These are phyloP conservation scores for Medauroidea extradentata DNA, from an alignment of 1,140 invertebrate species.

Conservation along the genomic window DNA sequence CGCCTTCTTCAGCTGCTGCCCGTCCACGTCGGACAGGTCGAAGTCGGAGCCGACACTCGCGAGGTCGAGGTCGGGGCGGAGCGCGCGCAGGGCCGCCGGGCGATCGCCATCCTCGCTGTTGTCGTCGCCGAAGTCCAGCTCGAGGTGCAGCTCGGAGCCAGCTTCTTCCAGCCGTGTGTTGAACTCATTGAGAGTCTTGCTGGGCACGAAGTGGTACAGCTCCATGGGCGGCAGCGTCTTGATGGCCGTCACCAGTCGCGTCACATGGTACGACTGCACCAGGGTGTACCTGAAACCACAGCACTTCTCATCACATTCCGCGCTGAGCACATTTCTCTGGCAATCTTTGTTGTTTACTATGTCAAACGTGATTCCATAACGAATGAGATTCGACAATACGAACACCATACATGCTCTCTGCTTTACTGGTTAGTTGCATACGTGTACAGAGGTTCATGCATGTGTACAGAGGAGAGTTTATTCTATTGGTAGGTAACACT, in stretches of 20 bases:
- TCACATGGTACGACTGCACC: constrained; percentile 83
- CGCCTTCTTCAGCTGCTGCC: constrained; percentile 54
- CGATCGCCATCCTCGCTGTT: constrained; percentile 43
- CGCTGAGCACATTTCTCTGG: too few species aligned
- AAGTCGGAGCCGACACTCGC: constrained; percentile 63
- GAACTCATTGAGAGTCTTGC: constrained; percentile 83
- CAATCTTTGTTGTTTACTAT: too few species aligned
- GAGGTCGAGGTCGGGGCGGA: constrained; percentile 57
- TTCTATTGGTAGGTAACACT: too few species aligned
- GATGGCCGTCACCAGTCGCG: constrained; percentile 76
- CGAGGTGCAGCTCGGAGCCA: constrained; percentile 78
- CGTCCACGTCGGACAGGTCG: constrained; percentile 63
- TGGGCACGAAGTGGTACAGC: constrained; percentile 79
- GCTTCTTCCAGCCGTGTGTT: constrained; percentile 81
- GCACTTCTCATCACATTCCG: too few species aligned
- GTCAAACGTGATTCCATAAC: too few species aligned
- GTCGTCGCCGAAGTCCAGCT: constrained; percentile 78
- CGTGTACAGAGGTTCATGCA: too few species aligned
- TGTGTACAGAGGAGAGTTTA: too few species aligned
- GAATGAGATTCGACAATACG: too few species aligned
- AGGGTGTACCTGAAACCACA: constrained; percentile 66
- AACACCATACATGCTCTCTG: too few species aligned
- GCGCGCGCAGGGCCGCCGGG: constrained; percentile 34
- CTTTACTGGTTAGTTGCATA: too few species aligned
- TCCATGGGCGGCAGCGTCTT: constrained; percentile 84